Evolutionary conservation across 1,140 invertebrate species (phyloP).

Genomic region (Zaprionus africanus): DNA sequence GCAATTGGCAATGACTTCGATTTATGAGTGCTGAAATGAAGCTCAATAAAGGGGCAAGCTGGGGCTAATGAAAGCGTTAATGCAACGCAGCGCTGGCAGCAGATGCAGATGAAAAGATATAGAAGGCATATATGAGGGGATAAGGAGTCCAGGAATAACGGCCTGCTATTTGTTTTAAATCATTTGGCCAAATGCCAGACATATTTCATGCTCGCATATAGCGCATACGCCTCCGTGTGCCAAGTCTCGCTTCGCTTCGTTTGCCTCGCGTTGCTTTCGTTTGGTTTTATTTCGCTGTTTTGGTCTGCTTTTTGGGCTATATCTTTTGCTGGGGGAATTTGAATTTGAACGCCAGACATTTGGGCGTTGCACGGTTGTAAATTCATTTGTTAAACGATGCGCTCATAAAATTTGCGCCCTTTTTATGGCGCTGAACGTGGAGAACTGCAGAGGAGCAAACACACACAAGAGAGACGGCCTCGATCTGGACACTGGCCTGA

Average conservation of each 20-base stretch:
- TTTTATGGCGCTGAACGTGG: slow-evolving; percentile 59
- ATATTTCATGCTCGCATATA: slow-evolving; percentile 63
- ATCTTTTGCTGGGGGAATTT: slow-evolving; percentile 58
- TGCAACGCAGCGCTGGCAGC: slow-evolving; percentile 35
- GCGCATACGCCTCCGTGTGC: slow-evolving; percentile 70
- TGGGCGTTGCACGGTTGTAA: slow-evolving; percentile 84
- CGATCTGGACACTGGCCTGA: slow-evolving; percentile 43
- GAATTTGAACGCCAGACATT: slow-evolving; percentile 84
- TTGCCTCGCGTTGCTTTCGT: neutral
- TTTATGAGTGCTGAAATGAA: slow-evolving; percentile 70
- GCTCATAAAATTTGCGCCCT: slow-evolving; percentile 84
- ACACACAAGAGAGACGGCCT: slow-evolving; percentile 8
- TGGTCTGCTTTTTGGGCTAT: slow-evolving; percentile 17
- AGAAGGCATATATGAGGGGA: neutral
- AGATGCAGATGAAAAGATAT: neutral
- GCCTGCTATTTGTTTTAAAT: slow-evolving; percentile 66
- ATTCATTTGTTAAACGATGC: slow-evolving; percentile 85
- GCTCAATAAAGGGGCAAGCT: slow-evolving; percentile 59
- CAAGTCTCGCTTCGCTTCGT: slow-evolving; percentile 52
- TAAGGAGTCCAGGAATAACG: slow-evolving; percentile 14
- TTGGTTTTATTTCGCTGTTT: slow-evolving; percentile 13
- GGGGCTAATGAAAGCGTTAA: slow-evolving; percentile 81
- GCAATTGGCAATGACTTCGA: slow-evolving; percentile 57
- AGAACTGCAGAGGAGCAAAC: slow-evolving; percentile 1
- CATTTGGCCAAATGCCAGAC: slow-evolving; percentile 71